Evolutionary conservation across 2,888 invertebrate genomes (phyloP), one percentile per base, ranked within the genome.

Genomic region (Buathra laborator): DNA sequence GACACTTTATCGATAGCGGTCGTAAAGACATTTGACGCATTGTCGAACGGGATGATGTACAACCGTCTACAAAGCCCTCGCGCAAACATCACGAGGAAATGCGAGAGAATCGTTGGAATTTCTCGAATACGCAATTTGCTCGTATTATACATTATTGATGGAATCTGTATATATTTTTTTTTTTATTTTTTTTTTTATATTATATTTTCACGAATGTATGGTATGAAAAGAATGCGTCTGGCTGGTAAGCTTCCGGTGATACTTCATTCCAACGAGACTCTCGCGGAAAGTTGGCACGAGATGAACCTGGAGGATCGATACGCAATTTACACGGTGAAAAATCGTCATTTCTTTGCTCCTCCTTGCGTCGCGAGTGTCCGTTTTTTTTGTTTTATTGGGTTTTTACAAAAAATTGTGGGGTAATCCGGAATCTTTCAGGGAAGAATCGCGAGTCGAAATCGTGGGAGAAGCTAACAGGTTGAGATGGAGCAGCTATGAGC

Each of bases 1-100:
- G 84, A 81, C 84, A 85, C 84, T 85, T 71, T 56, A 75, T 75
- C 83, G 84, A 84, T 84, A 81, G 66, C 53, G 75, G 84, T 62
- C 37, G 81, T 16, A 29, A 56, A 81, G 68, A 66, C 78, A 82
- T 79, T 85, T 79, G 84, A 85, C 82, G 84, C 66, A 85, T 78
- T 70, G 44, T 75, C 76, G 70, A 72, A 24, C 68, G 74, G 37
- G 37, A 81, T 75, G 77, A 84, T 81, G 32, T 81, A 75, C 46
- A 29, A 10, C 53, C 37, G 46, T 71, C 44, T 59, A 16, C 24
- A 37, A 44, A 53, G 5, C 64, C 16, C 53, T 29, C 44, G 3
- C 72, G 56, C 56, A n/a, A n/a, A 56, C 53, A 9, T n/a, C 12
- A 0, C 29, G 37, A 37, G 37, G 37, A 37, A 37, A 37, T 37